Evolutionary conservation across 2,113 vertebrate species (phyloP).

Genomic region (Jacana jacana): DNA sequence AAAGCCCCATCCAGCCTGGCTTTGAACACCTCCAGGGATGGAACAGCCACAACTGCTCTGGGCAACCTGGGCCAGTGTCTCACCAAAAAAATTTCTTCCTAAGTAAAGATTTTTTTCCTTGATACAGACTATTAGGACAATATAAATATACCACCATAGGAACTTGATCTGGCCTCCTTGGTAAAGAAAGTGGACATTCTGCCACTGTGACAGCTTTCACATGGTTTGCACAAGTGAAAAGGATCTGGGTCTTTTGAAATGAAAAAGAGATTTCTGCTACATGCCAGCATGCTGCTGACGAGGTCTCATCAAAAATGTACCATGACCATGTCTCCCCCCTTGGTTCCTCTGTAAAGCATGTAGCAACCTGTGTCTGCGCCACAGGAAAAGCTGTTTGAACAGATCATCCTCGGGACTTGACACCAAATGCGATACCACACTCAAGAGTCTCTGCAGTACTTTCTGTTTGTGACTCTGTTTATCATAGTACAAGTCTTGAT

Average conservation of each 20-base stretch:
- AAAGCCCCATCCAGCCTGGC: not conserved
- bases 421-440: not conserved
- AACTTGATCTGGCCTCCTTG: not conserved
- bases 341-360: not conserved
- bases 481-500: slow-evolving; percentile 66
- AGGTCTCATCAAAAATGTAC: slow-evolving; percentile 39
- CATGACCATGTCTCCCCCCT: slow-evolving; percentile 30
- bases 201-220: not conserved
- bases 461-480: slow-evolving; percentile 50
- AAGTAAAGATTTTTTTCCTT: not conserved
- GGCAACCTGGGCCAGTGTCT: not conserved
- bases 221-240: not conserved
- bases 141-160: not conserved
- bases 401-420: slow-evolving; percentile 24
- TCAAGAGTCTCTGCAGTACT: not conserved
- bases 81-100: not conserved
- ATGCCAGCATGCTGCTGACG: not conserved
- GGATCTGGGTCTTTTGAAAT: not conserved
- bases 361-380: slow-evolving; percentile 17
- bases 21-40: not conserved
- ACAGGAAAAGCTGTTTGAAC: slow-evolving; percentile 33
- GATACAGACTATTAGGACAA: not conserved
- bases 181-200: not conserved
- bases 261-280: not conserved
- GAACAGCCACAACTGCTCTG: not conserved